phyloP scores from a whole-genome alignment of 2,888 invertebrate genomes.

The Eupithecia vulgata region DNA sequence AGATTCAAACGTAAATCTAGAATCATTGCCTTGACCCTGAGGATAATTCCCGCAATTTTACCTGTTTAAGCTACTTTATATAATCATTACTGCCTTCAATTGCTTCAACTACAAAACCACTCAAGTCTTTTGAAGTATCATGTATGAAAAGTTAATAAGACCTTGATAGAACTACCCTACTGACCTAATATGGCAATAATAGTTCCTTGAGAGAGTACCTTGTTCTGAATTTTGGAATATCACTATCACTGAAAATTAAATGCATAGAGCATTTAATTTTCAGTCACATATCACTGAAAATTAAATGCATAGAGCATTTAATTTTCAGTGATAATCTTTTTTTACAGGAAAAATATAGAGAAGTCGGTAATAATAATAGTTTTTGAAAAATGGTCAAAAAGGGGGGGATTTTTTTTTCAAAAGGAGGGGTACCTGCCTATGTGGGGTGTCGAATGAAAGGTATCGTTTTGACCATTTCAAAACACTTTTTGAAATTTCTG shows the following conservation, averaged over 20 bases:
- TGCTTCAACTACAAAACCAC: neutral
- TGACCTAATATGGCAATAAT: neutral
- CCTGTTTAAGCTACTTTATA: constrained; percentile 16
- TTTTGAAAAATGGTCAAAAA: too few relatives aligned
- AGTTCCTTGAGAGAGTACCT: neutral
- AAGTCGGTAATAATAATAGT: too few relatives aligned
- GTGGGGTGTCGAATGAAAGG: too few relatives aligned
- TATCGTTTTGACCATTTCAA: too few relatives aligned
- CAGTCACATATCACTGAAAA: too few relatives aligned
- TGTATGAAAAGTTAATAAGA: neutral
- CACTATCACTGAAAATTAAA: too few relatives aligned
- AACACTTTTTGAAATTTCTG: too few relatives aligned
- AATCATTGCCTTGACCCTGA: constrained; percentile 19
- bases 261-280: neutral
- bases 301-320: too few relatives aligned
- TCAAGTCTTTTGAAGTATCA: neutral
- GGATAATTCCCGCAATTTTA: constrained; percentile 23
- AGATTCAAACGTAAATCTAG: neutral
- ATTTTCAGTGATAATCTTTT: too few relatives aligned
- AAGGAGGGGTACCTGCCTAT: too few relatives aligned
- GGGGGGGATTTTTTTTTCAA: too few relatives aligned
- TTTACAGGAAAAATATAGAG: too few relatives aligned
- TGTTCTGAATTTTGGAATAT: neutral
- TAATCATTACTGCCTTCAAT: neutral
- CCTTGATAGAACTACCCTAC: neutral